Conservation (phyloP, 2,113 vertebrate genomes). For the Solea senegalensis region DNA sequence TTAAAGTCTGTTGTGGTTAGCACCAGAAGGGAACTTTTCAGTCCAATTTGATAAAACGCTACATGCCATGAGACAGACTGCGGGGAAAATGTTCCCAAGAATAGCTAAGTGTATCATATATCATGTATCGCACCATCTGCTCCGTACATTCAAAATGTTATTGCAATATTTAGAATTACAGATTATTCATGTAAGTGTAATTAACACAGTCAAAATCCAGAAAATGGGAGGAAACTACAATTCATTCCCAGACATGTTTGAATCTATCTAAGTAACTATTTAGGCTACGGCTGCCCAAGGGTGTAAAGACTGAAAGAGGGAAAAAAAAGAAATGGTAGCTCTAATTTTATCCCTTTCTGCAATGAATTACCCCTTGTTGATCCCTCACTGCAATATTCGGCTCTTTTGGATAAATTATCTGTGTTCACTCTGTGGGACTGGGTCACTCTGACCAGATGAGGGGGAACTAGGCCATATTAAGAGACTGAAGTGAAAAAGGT, state of each 20-base stretch:
- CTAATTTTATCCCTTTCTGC: constrained; percentile 75
- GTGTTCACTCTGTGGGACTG: constrained; percentile 28
- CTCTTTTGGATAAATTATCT: constrained; percentile 39
- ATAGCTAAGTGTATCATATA: constrained; percentile 81
- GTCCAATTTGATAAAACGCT: constrained; percentile 73
- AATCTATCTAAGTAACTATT: constrained; percentile 78
- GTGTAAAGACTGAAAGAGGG: constrained; percentile 50
- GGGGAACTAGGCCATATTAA: constrained; percentile 51
- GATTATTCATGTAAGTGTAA: constrained; percentile 79
- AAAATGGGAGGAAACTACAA: constrained; percentile 70
- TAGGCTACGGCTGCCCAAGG: constrained; percentile 64
- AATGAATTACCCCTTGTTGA: constrained; percentile 62
- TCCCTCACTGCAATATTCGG: constrained; percentile 34
- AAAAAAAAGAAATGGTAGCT: constrained; percentile 45
- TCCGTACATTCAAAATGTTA: constrained; percentile 80
- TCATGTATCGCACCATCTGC: constrained; percentile 77
- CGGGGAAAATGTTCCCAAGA: constrained; percentile 79
- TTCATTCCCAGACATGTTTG: constrained; percentile 69
- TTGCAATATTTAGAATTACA: constrained; percentile 80
- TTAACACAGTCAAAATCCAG: constrained; percentile 75
- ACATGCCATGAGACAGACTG: constrained; percentile 70
- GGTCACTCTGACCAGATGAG: constrained; percentile 42
- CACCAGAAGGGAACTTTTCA: constrained; percentile 70
- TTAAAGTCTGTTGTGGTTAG: constrained; percentile 45
- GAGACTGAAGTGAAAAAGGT: constrained; percentile 42